Evolutionary conservation across 2,113 vertebrate genomes (phyloP).

Genomic region (Miniopterus natalensis): DNA sequence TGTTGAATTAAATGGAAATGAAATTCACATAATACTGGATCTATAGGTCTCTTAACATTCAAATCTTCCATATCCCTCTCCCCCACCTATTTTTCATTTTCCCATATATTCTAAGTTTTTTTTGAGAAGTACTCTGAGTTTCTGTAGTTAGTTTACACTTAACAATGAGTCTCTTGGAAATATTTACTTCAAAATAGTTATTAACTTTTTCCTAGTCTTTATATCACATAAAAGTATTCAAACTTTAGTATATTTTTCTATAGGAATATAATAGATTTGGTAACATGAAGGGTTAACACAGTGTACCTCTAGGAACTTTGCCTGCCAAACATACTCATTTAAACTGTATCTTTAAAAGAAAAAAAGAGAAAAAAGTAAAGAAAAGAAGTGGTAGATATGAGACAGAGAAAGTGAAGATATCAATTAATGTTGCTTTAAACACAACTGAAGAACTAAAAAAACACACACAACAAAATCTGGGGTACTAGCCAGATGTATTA

Average conservation of each 20-base stretch:
- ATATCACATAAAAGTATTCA: background rate
- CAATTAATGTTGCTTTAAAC: background rate
- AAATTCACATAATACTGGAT: background rate
- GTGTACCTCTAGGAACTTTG: background rate
- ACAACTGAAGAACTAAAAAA: background rate
- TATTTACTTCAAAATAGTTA: constrained; percentile 24
- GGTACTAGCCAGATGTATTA: background rate
- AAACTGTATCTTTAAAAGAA: background rate
- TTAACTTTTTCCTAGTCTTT: background rate
- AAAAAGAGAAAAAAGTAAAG: background rate
- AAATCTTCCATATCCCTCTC: background rate
- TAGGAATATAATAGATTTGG: background rate
- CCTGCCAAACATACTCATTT: background rate
- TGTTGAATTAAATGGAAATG: background rate
- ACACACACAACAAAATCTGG: background rate
- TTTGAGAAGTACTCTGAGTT: background rate
- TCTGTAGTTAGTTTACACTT: background rate
- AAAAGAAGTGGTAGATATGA: background rate
- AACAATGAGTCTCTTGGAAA: background rate
- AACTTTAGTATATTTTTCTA: background rate
- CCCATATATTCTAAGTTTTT: background rate
- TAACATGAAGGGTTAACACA: background rate
- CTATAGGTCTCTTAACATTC: background rate
- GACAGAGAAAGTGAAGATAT: background rate
- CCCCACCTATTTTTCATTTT: background rate